A percentile compares a stretch with the other conserved stretches of the same genome.
These are phyloP conservation scores for Bathynomus jamesi DNA, from an alignment of 1,140 invertebrate genomes.

Conservation along the genomic window DNA sequence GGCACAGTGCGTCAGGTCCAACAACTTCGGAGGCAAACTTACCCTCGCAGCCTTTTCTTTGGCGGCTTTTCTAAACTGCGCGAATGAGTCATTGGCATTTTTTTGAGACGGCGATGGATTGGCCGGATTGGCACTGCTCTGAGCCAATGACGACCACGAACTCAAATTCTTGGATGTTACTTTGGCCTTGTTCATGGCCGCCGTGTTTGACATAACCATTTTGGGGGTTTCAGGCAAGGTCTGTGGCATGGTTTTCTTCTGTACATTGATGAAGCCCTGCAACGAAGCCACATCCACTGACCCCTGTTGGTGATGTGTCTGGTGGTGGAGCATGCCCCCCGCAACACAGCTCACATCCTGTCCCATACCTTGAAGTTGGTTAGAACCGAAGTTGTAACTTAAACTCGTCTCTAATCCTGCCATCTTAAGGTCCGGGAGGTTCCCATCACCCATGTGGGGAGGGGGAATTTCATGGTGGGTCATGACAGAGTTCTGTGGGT, in stretches of 20 bases:
- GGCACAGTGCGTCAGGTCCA: constrained; percentile 71
- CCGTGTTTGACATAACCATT: constrained; percentile 1
- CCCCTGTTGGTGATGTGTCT: constrained; percentile 14
- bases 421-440: not conserved
- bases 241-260: constrained; percentile 16
- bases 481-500: not conserved
- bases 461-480: not conserved
- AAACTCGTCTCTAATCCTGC: not conserved
- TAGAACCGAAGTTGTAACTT: not conserved
- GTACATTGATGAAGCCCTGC: constrained; percentile 15
- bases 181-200: constrained; percentile 38
- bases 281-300: constrained; percentile 16
- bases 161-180: constrained; percentile 64
- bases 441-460: not conserved
- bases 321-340: not conserved
- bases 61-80: constrained; percentile 88
- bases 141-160: constrained; percentile 84
- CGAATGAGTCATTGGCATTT: constrained; percentile 54
- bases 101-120: constrained; percentile 55
- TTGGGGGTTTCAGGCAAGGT: constrained; percentile 28
- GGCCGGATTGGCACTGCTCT: constrained; percentile 44
- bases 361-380: not conserved
- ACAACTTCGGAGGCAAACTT: constrained; percentile 56
- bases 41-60: constrained; percentile 85
- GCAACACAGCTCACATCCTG: not conserved